Evolutionary conservation across 2,888 invertebrate genomes (phyloP).

Genomic region (Tanaodytes sp.): DNA sequence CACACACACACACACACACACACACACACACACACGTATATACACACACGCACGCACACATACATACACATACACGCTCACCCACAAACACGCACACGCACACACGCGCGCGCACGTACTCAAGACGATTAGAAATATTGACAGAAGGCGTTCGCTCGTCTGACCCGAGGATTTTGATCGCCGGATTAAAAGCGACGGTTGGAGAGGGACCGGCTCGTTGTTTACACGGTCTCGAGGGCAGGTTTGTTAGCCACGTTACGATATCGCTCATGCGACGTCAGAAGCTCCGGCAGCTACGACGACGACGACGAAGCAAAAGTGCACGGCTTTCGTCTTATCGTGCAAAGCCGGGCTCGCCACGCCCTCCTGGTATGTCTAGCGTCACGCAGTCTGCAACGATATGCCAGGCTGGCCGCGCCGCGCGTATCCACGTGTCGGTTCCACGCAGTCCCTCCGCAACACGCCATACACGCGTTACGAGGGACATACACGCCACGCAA

Average conservation of each 20-base stretch:
- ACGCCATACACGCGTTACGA: conserved; percentile 46
- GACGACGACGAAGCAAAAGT: conserved; percentile 41
- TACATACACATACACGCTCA: too few species aligned
- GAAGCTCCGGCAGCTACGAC: conserved; percentile 5
- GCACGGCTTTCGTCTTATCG: conserved; percentile 42
- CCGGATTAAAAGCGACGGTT: conserved; percentile 29
- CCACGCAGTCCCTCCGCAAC: conserved; percentile 31
- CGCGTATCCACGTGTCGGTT: conserved; percentile 37
- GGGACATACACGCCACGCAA: conserved; percentile 45
- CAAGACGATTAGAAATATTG: conserved; percentile 38
- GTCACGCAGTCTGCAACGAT: conserved; percentile 50
- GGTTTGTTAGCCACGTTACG: conserved; percentile 41
- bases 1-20: too few species aligned
- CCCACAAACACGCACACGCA: too few species aligned
- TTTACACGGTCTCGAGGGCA: conserved; percentile 35
- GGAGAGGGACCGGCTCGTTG: conserved; percentile 21
- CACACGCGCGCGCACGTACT: too few species aligned
- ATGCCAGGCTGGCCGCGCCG: too few species aligned
- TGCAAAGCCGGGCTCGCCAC: conserved; percentile 25
- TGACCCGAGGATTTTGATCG: conserved; percentile 33
- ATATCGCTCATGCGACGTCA: conserved; percentile 33
- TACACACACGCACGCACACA: too few species aligned
- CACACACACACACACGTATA: too few species aligned
- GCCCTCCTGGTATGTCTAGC: conserved; percentile 40
- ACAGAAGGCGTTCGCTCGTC: conserved; percentile 31